These are phyloP conservation scores for Musca domestica DNA, from an alignment of 1,140 invertebrate genomes.

Conservation along the genomic window DNA sequence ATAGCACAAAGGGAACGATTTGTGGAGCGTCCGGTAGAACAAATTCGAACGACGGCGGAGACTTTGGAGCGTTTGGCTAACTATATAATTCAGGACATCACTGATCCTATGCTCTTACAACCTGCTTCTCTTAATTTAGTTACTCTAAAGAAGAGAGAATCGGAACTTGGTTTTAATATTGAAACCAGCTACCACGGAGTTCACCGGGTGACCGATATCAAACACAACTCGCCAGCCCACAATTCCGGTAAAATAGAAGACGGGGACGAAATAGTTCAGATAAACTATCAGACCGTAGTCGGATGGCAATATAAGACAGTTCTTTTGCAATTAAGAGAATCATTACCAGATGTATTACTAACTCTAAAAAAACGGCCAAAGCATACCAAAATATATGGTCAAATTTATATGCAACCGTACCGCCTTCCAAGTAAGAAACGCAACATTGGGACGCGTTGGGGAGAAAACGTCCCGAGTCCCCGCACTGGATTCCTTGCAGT, in stretches of 20 bases:
- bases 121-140: constrained; percentile 83
- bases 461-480: constrained; percentile 67
- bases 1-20: constrained; percentile 84
- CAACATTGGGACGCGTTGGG: constrained; percentile 61
- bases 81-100: constrained; percentile 81
- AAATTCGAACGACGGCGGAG: constrained; percentile 67
- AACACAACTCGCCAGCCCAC: constrained; percentile 80
- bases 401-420: constrained; percentile 78
- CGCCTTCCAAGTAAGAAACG: constrained; percentile 74
- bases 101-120: constrained; percentile 85
- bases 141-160: constrained; percentile 79
- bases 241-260: constrained; percentile 86
- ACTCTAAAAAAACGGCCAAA: constrained; percentile 81
- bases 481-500: constrained; percentile 65
- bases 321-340: constrained; percentile 73
- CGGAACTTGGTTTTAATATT: constrained; percentile 78
- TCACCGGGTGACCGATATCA: constrained; percentile 77
- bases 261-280: constrained; percentile 90
- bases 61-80: constrained; percentile 76
- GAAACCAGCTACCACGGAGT: constrained; percentile 81
- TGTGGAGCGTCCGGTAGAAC: constrained; percentile 70
- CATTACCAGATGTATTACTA: constrained; percentile 75
- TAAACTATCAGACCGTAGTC: constrained; percentile 89
- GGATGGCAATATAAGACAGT: constrained; percentile 84
- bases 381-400: constrained; percentile 79